Evolutionary conservation across 1,140 invertebrate species (phyloP).

Genomic region (Globodera ellingtonae): DNA sequence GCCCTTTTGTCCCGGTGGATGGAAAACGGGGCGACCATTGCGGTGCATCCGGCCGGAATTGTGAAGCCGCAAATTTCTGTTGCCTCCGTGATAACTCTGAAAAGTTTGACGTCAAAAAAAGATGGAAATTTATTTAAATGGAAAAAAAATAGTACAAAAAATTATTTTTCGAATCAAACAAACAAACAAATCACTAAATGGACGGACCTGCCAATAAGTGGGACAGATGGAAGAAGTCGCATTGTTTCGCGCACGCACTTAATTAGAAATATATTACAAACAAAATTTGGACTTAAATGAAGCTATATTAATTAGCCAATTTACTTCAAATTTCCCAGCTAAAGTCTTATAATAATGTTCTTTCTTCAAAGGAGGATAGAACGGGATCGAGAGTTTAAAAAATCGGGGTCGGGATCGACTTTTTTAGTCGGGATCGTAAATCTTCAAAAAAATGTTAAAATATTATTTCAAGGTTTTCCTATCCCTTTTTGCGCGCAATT

Average conservation of each 20-base stretch:
- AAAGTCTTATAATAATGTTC: not conserved
- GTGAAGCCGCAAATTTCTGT: constrained; percentile 38
- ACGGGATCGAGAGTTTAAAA: no score
- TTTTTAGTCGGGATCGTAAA: no score
- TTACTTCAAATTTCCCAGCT: no score
- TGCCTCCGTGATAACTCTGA: constrained; percentile 12
- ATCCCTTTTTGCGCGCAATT: no score
- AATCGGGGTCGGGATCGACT: no score
- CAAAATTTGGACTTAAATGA: not conserved
- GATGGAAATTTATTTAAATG: no score
- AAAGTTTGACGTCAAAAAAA: not conserved
- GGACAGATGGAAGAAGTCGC: constrained; percentile 70
- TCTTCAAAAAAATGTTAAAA: no score
- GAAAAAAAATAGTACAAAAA: not conserved
- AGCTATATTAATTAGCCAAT: not conserved
- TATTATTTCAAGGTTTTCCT: no score
- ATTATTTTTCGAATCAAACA: no score
- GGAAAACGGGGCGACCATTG: constrained; percentile 63
- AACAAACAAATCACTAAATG: not conserved
- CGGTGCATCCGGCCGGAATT: constrained; percentile 64
- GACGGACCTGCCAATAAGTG: constrained; percentile 74
- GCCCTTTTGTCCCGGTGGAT: constrained; percentile 68
- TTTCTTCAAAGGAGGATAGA: no score
- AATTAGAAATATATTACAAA: not conserved
- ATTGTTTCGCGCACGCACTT: constrained; percentile 79